These are phyloP conservation scores for Zapornia atra DNA, from an alignment of 2,113 vertebrate species.

Conservation along the genomic window DNA sequence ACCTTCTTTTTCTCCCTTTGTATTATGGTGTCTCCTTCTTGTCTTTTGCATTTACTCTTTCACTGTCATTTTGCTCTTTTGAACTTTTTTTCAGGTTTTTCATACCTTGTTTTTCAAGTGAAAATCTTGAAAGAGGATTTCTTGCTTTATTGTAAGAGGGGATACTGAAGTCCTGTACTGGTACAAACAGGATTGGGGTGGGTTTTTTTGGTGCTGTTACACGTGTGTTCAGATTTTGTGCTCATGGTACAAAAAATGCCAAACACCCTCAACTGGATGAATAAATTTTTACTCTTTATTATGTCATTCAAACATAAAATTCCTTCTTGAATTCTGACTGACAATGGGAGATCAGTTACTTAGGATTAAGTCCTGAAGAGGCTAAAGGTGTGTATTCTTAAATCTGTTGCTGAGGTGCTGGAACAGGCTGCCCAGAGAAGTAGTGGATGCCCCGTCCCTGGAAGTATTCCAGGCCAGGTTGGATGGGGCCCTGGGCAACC, in stretches of 20 bases:
- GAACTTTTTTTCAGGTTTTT: neutral
- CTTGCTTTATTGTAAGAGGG: neutral
- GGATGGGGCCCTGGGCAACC: no score
- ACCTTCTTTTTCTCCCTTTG: neutral
- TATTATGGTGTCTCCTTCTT: neutral
- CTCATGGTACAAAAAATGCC: neutral
- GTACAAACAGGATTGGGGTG: neutral
- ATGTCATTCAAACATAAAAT: neutral
- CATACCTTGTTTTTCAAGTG: neutral
- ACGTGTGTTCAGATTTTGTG: neutral
- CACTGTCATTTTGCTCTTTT: neutral
- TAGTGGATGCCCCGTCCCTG: no score
- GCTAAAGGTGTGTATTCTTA: neutral
- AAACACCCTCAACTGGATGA: neutral
- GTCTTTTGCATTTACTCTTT: neutral
- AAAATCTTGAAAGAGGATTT: neutral
- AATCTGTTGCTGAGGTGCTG: neutral
- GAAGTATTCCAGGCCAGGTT: no score
- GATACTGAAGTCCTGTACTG: neutral
- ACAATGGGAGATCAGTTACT: neutral
- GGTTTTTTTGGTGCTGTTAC: neutral
- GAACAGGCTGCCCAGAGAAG: no score
- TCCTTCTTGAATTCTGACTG: neutral
- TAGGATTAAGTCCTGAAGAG: neutral
- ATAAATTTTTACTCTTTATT: neutral